Conservation (phyloP, 2,888 invertebrate genomes). For the Zonitis immaculata region DNA sequence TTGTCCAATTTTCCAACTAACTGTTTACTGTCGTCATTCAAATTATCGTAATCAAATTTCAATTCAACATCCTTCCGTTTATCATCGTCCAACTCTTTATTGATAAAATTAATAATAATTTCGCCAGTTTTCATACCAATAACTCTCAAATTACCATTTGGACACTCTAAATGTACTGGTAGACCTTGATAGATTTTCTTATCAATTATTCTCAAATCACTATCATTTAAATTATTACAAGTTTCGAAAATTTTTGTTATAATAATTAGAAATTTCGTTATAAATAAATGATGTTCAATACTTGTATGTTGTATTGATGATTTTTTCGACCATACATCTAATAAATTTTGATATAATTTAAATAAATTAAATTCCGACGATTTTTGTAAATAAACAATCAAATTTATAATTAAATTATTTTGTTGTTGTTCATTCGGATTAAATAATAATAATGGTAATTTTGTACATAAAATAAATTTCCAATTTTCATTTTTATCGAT, state of each 20-base stretch:
- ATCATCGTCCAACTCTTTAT: constrained; percentile 40
- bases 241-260: constrained; percentile 52
- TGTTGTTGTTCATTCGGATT: constrained; percentile 49
- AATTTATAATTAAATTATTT: constrained; percentile 52
- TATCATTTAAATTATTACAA: constrained; percentile 30
- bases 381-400: constrained; percentile 58
- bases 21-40: constrained; percentile 51
- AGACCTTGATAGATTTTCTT: constrained; percentile 60
- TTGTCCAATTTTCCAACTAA: constrained; percentile 52
- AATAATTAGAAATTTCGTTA: constrained; percentile 63
- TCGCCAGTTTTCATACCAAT: constrained; percentile 75
- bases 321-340: constrained; percentile 66
- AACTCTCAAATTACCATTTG: constrained; percentile 56
- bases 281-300: constrained; percentile 64
- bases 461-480: constrained; percentile 62
- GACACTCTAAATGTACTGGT: constrained; percentile 63
- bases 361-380: constrained; percentile 40
- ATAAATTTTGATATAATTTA: constrained; percentile 53
- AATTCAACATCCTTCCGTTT: constrained; percentile 52
- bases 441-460: constrained; percentile 56
- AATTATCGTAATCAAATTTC: constrained; percentile 61
- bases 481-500: constrained; percentile 54
- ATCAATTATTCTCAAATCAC: constrained; percentile 46
- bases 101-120: constrained; percentile 54
- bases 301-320: constrained; percentile 59